A percentile compares a stretch with the other conserved stretches of the same genome.
These are phyloP conservation scores for Callipepla californica DNA, from an alignment of 2,113 vertebrate genomes.

Conservation along the genomic window DNA sequence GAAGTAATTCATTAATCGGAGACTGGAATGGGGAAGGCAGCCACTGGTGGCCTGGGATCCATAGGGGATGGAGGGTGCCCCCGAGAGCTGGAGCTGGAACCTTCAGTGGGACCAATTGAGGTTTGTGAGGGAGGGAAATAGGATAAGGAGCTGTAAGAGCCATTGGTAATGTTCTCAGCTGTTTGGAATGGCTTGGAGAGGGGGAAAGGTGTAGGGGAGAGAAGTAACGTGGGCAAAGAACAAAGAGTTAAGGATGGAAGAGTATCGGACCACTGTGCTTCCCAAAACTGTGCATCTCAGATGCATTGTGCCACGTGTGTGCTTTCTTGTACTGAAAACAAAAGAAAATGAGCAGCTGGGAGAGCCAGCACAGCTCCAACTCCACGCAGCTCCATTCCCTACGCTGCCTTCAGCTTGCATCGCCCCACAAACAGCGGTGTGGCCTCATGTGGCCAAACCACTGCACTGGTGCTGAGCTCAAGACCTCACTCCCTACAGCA, in stretches of 20 bases:
- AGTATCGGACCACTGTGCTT: not conserved
- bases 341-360: not conserved
- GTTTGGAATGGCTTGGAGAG: not conserved
- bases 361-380: not conserved
- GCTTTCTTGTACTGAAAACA: too few relatives aligned
- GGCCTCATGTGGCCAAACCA: accelerated
- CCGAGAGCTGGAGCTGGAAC: not conserved
- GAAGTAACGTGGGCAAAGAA: not conserved
- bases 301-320: not conserved
- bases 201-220: not conserved
- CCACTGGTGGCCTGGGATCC: not conserved
- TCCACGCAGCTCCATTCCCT: not conserved
- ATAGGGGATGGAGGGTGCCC: not conserved
- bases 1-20: accelerated
- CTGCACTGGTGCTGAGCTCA: not conserved
- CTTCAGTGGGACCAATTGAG: not conserved
- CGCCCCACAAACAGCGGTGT: accelerated
- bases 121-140: not conserved
- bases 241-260: not conserved
- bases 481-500: not conserved
- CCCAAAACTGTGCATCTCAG: not conserved
- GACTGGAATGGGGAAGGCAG: too few relatives aligned
- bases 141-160: not conserved
- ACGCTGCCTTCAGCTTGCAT: accelerated
- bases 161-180: accelerated